Conservation (phyloP, 2,888 invertebrate genomes). For the Drosophila yooni region DNA sequence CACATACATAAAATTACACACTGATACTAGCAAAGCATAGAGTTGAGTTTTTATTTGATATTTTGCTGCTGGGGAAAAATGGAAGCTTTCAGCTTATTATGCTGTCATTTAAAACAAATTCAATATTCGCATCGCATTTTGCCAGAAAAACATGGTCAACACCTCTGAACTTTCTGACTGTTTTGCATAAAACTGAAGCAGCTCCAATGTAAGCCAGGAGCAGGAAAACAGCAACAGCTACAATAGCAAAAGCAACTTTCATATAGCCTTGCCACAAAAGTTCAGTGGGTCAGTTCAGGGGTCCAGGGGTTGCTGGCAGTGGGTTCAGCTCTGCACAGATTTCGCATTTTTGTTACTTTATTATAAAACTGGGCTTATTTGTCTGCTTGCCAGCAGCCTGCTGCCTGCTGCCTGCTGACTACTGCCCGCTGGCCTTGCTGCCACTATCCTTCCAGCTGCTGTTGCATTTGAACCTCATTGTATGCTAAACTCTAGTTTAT, state of each 20-base stretch:
- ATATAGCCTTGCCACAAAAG: conserved; percentile 49
- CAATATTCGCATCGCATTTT: conserved; percentile 66
- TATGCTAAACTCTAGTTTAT: conserved; percentile 50
- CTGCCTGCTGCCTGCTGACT: conserved; percentile 11
- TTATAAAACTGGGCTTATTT: conserved; percentile 74
- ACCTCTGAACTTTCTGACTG: conserved; percentile 71
- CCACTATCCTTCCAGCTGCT: conserved; percentile 31
- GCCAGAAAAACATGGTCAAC: conserved; percentile 69
- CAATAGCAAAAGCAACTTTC: conserved; percentile 39
- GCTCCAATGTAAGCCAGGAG: conserved; percentile 5
- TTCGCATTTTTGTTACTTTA: conserved; percentile 76
- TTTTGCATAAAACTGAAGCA: conserved; percentile 65
- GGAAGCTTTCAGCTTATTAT: conserved; percentile 53
- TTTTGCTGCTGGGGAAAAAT: neutral
- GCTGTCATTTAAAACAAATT: conserved; percentile 75
- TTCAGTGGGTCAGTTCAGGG: conserved; percentile 70
- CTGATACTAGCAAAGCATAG: conserved; percentile 10
- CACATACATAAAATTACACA: neutral
- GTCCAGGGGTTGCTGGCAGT: conserved; percentile 15
- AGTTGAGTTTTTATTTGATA: conserved; percentile 25
- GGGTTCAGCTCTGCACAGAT: conserved; percentile 41
- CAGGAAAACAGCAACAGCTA: conserved; percentile 22
- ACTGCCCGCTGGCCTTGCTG: conserved; percentile 1
- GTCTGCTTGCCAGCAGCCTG: conserved; percentile 39
- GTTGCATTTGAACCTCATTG: conserved; percentile 60